A percentile compares a stretch with the other conserved stretches of the same genome.
Evolutionary conservation across 2,888 invertebrate species (phyloP).

Genomic region (Oasisia sp.): DNA sequence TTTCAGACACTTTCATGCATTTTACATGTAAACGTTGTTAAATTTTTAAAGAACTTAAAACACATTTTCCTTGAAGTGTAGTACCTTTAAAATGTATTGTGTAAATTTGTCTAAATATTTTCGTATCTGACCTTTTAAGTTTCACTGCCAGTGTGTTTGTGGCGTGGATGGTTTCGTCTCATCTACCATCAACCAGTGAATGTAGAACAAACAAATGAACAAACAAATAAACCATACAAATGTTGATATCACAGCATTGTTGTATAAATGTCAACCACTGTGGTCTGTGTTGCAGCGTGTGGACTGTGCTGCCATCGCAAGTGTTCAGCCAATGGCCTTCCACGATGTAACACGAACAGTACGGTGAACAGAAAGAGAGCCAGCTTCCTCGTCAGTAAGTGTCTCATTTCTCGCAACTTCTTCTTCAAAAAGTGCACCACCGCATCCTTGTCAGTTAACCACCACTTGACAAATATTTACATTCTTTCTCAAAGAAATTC

Average conservation of each 20-base stretch:
- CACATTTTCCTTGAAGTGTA: neutral
- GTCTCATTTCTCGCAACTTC: neutral
- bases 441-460: no score
- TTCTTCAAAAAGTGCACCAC: no score
- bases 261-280: neutral
- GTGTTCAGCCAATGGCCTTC: constrained; percentile 75
- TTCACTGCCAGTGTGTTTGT: neutral
- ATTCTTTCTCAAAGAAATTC: no score
- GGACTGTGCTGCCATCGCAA: constrained; percentile 78
- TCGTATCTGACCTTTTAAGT: neutral
- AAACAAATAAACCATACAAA: no score
- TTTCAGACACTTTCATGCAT: neutral
- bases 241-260: neutral
- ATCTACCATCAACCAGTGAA: no score
- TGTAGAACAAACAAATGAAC: no score
- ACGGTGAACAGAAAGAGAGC: constrained; percentile 63
- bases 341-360: constrained; percentile 68
- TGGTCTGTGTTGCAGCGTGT: constrained; percentile 69
- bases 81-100: neutral
- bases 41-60: neutral
- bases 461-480: no score
- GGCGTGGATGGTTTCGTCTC: neutral
- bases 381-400: constrained; percentile 52
- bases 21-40: neutral
- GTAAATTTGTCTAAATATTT: neutral